These are phyloP conservation scores for Microctenopoma steveboyesi DNA, from an alignment of 2,797 vertebrate species.

Conservation along the genomic window DNA sequence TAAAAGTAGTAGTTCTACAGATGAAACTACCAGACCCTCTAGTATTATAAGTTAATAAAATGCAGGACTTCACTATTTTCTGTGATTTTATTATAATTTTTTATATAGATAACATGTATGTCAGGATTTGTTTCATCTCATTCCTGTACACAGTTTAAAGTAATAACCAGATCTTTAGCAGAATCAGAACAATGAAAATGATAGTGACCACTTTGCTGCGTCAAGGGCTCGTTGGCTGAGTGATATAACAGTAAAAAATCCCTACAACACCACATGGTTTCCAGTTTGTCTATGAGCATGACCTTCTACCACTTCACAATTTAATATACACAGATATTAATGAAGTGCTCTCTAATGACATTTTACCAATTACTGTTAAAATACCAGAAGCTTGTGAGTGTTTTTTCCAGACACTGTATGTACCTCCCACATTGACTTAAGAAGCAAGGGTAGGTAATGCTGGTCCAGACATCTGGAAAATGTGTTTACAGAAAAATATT, in stretches of 20 bases:
- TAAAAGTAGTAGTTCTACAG: too few species aligned
- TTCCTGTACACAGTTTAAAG: slow-evolving; percentile 23
- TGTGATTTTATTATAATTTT: slow-evolving; percentile 18
- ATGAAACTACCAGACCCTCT: background rate
- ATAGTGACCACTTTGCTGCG: slow-evolving; percentile 1
- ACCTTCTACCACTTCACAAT: slow-evolving; percentile 14
- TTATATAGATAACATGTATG: slow-evolving; percentile 26
- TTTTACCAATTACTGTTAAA: slow-evolving; percentile 23
- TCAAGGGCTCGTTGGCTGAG: background rate
- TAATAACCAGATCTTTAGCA: slow-evolving; percentile 6
- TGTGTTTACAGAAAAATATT: slow-evolving; percentile 30
- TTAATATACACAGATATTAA: slow-evolving; percentile 28
- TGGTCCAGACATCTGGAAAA: slow-evolving; percentile 4
- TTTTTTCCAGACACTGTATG: slow-evolving; percentile 33
- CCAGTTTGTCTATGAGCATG: slow-evolving; percentile 1
- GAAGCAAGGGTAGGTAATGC: background rate
- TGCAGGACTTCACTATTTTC: slow-evolving; percentile 14
- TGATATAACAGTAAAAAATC: slow-evolving; percentile 2
- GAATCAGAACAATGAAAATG: slow-evolving; percentile 9
- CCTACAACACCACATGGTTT: background rate
- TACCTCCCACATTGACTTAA: background rate
- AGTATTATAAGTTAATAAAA: slow-evolving; percentile 3
- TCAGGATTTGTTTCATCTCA: slow-evolving; percentile 14
- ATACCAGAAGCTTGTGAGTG: slow-evolving; percentile 11
- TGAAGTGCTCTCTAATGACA: slow-evolving; percentile 14